Evolutionary conservation across 1,140 invertebrate species (phyloP), one percentile per base, ranked within the genome.

Genomic region (Neodiprion virginianus): DNA sequence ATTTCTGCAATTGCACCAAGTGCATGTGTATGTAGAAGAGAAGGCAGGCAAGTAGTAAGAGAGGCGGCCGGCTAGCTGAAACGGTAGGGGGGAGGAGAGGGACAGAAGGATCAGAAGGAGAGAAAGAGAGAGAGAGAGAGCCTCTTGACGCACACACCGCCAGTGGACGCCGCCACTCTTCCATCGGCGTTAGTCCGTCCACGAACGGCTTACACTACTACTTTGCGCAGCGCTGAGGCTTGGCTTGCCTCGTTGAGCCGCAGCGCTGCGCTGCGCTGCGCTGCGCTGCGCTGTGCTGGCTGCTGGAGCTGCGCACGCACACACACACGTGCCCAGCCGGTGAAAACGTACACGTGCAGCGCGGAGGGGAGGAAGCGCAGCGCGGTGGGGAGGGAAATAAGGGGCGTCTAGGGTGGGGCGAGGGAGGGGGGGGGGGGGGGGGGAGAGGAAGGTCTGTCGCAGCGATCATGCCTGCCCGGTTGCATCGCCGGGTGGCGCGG

Each of bases 361-460:
- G n/a, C n/a, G 10, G n/a, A 53, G 10, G 50, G 50, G 50, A 0
- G n/a, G n/a, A 21, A 21, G 17, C 17, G 17, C n/a, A 2, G 50
- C 10, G 50, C 17, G 17, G 17, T 1, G 17, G 17, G 17, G 17
- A 21, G 17, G 17, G 17, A 21, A 21, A 21, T 21, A 21, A 21
- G 17, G 17, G n/a, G 53, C n/a, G 53, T 61, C 10, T 61, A 61
- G 53, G n/a, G 79, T 80, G 74, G 74, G 67, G 49, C 53, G 71
- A 69, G 49, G 7, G 40, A 11, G 65, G 71, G 70, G 76, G 65
- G 71, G 75, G 72, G 71, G 65, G n/a, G 40, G 53, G 72, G 71
- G 47, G 53, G 12, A 48, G 77, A 74, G 69, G 76, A 76, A 74
- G 74, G 77, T 21, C 17, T 21, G 17, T 21, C 17, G 17, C 17